Evolutionary conservation across 1,140 invertebrate genomes (phyloP).

Genomic region (Drosophila fuyamai): DNA sequence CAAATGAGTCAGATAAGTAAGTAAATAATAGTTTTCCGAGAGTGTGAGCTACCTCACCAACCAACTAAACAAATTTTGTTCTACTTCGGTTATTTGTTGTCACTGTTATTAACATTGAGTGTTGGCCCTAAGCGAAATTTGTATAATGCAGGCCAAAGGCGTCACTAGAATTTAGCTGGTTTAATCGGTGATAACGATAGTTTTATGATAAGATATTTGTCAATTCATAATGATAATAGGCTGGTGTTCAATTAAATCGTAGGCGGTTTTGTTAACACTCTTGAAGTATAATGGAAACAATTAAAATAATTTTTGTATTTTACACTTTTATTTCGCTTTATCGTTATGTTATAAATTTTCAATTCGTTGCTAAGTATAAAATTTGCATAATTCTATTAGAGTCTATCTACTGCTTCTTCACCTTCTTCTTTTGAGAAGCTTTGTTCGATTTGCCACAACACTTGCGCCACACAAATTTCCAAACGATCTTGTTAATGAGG

Average conservation of each 20-base stretch:
- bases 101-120: neutral
- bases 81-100: neutral
- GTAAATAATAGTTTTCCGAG: neutral
- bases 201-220: neutral
- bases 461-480: constrained; percentile 54
- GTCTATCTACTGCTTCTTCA: constrained; percentile 57
- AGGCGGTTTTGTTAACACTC: neutral
- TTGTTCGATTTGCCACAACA: constrained; percentile 50
- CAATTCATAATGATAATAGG: neutral
- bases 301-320: constrained; percentile 33
- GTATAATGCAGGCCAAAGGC: neutral
- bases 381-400: constrained; percentile 1
- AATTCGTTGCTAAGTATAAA: constrained; percentile 12
- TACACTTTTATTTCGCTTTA: neutral
- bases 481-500: constrained; percentile 44
- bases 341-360: neutral
- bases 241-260: neutral
- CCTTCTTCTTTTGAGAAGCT: constrained; percentile 47
- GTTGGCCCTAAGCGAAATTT: neutral
- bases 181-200: neutral
- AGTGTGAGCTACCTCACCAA: no score
- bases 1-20: neutral
- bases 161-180: neutral
- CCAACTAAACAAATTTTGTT: neutral
- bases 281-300: constrained; percentile 33